phyloP scores from a whole-genome alignment of 1,140 invertebrate genomes.

The Microplitis demolitor region DNA sequence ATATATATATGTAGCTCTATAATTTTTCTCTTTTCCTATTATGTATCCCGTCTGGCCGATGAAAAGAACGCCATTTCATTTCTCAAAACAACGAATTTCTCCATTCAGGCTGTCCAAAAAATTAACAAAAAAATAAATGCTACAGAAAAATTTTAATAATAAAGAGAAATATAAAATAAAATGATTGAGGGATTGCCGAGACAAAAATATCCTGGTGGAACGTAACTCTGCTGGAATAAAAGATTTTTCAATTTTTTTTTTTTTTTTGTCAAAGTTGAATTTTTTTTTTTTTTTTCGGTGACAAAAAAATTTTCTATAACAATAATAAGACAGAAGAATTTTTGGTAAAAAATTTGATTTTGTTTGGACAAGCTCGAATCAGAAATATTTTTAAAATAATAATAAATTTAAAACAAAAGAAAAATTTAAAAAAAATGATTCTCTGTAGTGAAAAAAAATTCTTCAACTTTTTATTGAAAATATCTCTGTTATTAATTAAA shows the following conservation, averaged over 20 bases:
- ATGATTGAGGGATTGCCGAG: neutral
- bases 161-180: neutral
- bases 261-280: neutral
- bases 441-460: too few relatives aligned
- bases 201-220: neutral
- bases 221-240: too few relatives aligned
- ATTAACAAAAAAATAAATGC: neutral
- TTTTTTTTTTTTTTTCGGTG: too few relatives aligned
- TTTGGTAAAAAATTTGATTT: too few relatives aligned
- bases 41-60: slow-evolving; percentile 12
- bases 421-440: too few relatives aligned
- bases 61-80: slow-evolving; percentile 9
- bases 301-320: too few relatives aligned
- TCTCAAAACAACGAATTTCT: slow-evolving; percentile 6
- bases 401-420: too few relatives aligned
- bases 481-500: too few relatives aligned
- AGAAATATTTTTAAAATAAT: too few relatives aligned
- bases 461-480: too few relatives aligned
- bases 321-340: too few relatives aligned
- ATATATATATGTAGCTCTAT: neutral
- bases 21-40: slow-evolving; percentile 16
- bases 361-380: too few relatives aligned
- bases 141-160: neutral
- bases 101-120: neutral
- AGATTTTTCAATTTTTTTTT: neutral